phyloP scores from a whole-genome alignment of 2,113 vertebrate genomes.

The Uria lomvia region DNA sequence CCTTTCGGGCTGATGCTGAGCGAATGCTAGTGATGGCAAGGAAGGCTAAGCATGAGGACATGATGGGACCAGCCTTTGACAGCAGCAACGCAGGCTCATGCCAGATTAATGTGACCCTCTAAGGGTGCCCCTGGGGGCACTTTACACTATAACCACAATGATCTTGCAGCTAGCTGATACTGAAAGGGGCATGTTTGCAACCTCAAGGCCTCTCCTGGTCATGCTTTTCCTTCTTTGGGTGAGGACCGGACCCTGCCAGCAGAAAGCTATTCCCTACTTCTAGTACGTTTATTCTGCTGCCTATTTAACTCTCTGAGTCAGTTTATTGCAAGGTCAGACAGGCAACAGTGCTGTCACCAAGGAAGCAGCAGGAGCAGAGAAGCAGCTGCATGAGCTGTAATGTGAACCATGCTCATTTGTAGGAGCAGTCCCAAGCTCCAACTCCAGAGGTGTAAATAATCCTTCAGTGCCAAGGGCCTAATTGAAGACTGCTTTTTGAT shows the following conservation, averaged over 20 bases:
- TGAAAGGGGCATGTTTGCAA: not conserved
- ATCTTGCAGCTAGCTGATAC: not conserved
- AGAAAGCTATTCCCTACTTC: not conserved
- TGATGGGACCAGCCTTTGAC: not conserved
- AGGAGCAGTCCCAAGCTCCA: not conserved
- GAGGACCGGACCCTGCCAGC: not conserved
- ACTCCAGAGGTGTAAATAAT: not conserved
- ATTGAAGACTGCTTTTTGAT: not conserved
- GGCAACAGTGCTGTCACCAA: not conserved
- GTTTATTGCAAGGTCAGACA: not conserved
- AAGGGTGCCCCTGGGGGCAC: rapidly evolving
- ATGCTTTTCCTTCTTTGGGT: rapidly evolving
- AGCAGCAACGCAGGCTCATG: not conserved
- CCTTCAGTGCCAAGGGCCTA: not conserved
- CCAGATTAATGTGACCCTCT: not conserved
- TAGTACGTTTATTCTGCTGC: rapidly evolving
- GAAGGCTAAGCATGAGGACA: not conserved
- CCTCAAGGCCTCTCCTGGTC: not conserved
- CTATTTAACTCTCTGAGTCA: not conserved
- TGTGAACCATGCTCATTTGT: not conserved
- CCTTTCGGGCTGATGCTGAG: not conserved
- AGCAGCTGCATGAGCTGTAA: not conserved
- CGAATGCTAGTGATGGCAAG: rapidly evolving
- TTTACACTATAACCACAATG: not conserved
- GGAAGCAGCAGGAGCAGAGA: not conserved